Conservation (phyloP, 2,797 vertebrate species). For the Myripristis murdjan region DNA sequence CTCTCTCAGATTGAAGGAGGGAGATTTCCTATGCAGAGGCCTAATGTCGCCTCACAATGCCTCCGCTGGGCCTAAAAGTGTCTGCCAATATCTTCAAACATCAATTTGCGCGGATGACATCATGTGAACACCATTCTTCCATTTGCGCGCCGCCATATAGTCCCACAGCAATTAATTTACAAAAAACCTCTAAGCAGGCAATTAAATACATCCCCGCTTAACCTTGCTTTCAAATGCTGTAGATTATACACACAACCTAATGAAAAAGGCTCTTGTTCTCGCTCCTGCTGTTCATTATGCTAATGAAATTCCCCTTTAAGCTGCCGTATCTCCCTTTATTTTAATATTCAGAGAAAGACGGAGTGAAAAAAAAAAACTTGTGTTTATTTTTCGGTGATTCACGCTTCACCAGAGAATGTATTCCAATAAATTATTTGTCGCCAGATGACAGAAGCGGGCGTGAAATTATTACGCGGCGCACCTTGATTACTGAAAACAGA, state of each 20-base stretch:
- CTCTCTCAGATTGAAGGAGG: too few species aligned
- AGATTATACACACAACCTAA: constrained; percentile 65
- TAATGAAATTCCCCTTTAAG: constrained; percentile 67
- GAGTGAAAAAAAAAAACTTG: background rate
- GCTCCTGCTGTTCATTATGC: constrained; percentile 68
- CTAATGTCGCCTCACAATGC: background rate
- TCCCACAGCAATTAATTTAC: constrained; percentile 61
- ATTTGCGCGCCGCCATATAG: background rate
- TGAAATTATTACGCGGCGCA: constrained; percentile 54
- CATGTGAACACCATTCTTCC: constrained; percentile 9
- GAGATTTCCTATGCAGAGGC: background rate
- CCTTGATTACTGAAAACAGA: constrained; percentile 67
- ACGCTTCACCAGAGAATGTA: constrained; percentile 39
- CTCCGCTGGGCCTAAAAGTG: background rate
- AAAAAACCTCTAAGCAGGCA: constrained; percentile 62
- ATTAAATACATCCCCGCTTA: constrained; percentile 68
- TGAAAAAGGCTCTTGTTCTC: constrained; percentile 54
- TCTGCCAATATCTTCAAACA: constrained; percentile 32
- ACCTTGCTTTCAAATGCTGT: constrained; percentile 61
- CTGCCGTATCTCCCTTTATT: constrained; percentile 49
- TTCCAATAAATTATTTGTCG: constrained; percentile 57
- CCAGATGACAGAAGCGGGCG: constrained; percentile 22
- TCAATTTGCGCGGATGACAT: constrained; percentile 42
- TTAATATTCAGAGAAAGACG: constrained; percentile 63
- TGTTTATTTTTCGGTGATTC: constrained; percentile 57